A percentile compares a stretch with the other conserved stretches of the same genome.
Evolutionary conservation across 2,888 invertebrate genomes (phyloP).

Genomic region (Hoplodrina ambigua): DNA sequence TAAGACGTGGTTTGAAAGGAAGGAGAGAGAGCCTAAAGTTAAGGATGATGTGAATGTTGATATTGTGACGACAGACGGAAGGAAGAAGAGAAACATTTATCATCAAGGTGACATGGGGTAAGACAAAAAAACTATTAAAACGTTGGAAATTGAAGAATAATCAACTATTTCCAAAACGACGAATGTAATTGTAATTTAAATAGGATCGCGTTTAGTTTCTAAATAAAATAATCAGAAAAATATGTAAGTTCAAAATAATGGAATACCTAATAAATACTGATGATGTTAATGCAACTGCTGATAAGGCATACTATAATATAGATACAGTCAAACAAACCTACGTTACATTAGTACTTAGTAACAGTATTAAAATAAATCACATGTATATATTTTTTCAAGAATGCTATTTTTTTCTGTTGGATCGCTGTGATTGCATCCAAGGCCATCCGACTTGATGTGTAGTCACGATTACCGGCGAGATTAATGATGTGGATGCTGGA

Average conservation of each 20-base stretch:
- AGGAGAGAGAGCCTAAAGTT: not conserved
- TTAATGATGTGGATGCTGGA: conserved; percentile 21
- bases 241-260: not conserved
- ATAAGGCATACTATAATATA: not conserved
- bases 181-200: no score
- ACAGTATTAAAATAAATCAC: not conserved
- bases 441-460: conserved; percentile 22
- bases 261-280: not conserved
- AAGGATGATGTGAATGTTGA: not conserved
- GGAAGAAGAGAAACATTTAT: not conserved
- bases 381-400: conserved; percentile 22
- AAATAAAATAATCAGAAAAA: not conserved
- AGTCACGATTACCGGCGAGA: conserved; percentile 25
- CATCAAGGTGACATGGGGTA: not conserved
- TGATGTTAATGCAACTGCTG: not conserved
- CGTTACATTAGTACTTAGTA: no score
- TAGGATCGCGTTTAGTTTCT: not conserved
- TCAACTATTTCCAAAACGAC: no score
- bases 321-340: not conserved
- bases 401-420: conserved; percentile 12
- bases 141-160: no score
- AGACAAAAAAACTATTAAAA: not conserved
- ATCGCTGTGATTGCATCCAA: conserved; percentile 20
- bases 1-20: not conserved
- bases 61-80: not conserved